A percentile compares a stretch with the other conserved stretches of the same genome.
Evolutionary conservation across 2,797 vertebrate genomes (phyloP).

Genomic region (Fistularia tabacaria): DNA sequence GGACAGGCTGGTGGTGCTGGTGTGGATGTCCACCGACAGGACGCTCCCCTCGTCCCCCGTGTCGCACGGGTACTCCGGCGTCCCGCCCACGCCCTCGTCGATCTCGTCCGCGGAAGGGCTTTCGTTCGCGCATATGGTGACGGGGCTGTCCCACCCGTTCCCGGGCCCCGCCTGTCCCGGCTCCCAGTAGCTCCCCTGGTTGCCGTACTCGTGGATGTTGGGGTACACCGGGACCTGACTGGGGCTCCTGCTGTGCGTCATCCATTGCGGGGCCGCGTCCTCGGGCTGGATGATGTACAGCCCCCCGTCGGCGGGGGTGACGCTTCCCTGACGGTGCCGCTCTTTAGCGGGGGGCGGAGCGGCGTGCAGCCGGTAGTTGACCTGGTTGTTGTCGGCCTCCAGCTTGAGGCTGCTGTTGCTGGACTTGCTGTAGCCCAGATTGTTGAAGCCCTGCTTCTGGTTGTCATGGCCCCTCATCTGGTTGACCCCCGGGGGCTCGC

Average conservation of each 20-base stretch:
- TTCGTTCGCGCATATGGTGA: conserved; percentile 10
- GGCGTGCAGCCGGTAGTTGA: conserved; percentile 69
- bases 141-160: conserved; percentile 43
- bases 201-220: conserved; percentile 21
- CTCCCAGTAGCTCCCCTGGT: conserved; percentile 24
- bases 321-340: conserved; percentile 18
- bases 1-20: conserved; percentile 77
- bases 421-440: conserved; percentile 72
- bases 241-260: conserved; percentile 20
- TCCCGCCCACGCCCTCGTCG: conserved; percentile 64
- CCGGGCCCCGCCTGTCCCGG: background rate
- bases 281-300: conserved; percentile 74
- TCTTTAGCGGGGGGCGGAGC: conserved; percentile 18
- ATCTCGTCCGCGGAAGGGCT: conserved; percentile 54
- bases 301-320: conserved; percentile 5
- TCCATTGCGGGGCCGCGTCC: conserved; percentile 33
- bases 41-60: conserved; percentile 72
- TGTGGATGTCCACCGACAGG: conserved; percentile 74
- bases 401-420: conserved; percentile 65
- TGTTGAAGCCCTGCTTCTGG: conserved; percentile 75
- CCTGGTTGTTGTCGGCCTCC: conserved; percentile 77
- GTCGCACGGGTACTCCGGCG: conserved; percentile 67
- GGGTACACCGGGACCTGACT: conserved; percentile 69
- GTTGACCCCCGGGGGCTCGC: conserved; percentile 5
- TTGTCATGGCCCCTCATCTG: conserved; percentile 17